These are phyloP conservation scores for Caenorhabditis virilis DNA, from an alignment of 2,888 invertebrate species.

Conservation along the genomic window DNA sequence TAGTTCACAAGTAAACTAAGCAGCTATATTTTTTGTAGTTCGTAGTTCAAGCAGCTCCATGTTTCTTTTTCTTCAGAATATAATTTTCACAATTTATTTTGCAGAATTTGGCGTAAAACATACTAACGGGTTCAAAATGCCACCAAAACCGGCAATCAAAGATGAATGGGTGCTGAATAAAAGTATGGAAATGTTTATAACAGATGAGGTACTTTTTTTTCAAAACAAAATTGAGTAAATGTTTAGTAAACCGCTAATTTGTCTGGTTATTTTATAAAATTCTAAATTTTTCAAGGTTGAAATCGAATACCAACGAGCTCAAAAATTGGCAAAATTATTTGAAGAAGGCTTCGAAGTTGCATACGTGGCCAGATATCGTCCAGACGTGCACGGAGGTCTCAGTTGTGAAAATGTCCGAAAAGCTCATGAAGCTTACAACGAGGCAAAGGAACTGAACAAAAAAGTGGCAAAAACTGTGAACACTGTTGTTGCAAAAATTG, in stretches of 20 bases:
- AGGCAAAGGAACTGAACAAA: slow-evolving; percentile 29
- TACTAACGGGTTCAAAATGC: too few relatives aligned
- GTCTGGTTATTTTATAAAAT: background rate
- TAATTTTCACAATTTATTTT: too few relatives aligned
- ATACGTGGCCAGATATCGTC: slow-evolving; percentile 41
- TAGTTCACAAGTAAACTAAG: too few relatives aligned
- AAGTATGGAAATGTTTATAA: slow-evolving; percentile 12
- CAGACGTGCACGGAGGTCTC: slow-evolving; percentile 36
- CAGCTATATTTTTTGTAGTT: too few relatives aligned
- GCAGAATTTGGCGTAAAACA: too few relatives aligned
- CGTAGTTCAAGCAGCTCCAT: too few relatives aligned
- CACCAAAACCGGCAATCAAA: slow-evolving; percentile 2
- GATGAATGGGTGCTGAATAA: slow-evolving; percentile 26
- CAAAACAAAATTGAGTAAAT: too few relatives aligned
- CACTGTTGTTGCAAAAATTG: slow-evolving; percentile 27
- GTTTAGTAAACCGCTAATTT: background rate
- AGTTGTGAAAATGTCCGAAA: slow-evolving; percentile 31
- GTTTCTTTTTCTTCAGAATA: too few relatives aligned
- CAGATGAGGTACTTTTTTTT: too few relatives aligned
- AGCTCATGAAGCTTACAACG: slow-evolving; percentile 22
- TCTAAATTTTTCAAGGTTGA: background rate
- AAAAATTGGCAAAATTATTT: slow-evolving; percentile 2
- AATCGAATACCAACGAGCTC: background rate
- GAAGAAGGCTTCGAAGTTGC: slow-evolving; percentile 35
- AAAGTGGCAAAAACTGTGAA: slow-evolving; percentile 31